These are phyloP conservation scores for Scelioninae gen. 1 DNA, from an alignment of 2,888 invertebrate species.

Conservation along the genomic window DNA sequence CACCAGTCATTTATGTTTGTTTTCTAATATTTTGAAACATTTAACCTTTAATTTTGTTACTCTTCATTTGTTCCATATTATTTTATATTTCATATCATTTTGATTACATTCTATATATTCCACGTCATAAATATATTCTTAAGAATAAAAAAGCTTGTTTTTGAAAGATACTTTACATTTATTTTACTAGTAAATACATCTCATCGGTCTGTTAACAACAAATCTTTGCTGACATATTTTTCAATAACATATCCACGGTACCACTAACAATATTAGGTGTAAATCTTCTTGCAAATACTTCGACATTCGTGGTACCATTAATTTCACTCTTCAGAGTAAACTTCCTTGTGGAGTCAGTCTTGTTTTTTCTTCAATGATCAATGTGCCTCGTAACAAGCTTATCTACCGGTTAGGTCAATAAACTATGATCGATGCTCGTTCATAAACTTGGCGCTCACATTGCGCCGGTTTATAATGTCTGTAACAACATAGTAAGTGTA, in stretches of 20 bases:
- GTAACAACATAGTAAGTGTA: slow-evolving; percentile 48
- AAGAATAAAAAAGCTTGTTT: no score
- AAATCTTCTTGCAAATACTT: slow-evolving; percentile 45
- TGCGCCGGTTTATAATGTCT: slow-evolving; percentile 48
- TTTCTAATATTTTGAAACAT: no score
- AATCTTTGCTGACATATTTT: no score
- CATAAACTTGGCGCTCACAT: slow-evolving; percentile 58
- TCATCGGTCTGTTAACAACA: no score
- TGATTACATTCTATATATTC: no score
- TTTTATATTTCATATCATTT: no score
- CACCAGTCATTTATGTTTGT: no score
- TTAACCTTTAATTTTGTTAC: no score
- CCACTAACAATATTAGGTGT: slow-evolving; percentile 11
- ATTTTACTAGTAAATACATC: no score
- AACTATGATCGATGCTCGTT: slow-evolving; percentile 66
- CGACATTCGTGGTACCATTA: slow-evolving; percentile 53
- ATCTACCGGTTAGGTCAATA: slow-evolving; percentile 64
- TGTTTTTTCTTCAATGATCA: slow-evolving; percentile 53
- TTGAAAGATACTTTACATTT: no score
- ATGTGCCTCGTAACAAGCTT: slow-evolving; percentile 61
- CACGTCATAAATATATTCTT: no score
- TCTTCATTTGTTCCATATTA: no score
- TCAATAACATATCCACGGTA: not conserved
- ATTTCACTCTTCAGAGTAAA: slow-evolving; percentile 44
- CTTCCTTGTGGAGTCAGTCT: slow-evolving; percentile 60